Percentiles rank a stretch among this genome's conserved stretches.
Evolutionary conservation across 1,140 invertebrate species (phyloP).

Genomic region (Muscidifurax raptorellus): DNA sequence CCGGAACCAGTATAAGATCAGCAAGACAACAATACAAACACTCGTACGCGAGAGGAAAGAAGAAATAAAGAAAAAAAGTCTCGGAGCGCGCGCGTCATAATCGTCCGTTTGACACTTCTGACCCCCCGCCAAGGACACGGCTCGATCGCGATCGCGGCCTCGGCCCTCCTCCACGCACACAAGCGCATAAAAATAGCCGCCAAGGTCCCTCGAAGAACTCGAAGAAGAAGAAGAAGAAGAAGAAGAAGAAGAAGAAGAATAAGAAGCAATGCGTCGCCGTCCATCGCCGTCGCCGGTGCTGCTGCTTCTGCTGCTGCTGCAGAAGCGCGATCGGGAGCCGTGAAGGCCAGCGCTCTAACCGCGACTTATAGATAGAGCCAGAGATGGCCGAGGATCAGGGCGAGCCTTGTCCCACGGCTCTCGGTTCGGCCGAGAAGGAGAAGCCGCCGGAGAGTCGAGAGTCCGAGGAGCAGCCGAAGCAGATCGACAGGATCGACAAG

Average conservation of each 20-base stretch:
- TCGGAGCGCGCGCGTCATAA: neutral
- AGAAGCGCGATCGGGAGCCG: neutral
- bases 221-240: no score
- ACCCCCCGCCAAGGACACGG: constrained; percentile 15
- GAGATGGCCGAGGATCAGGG: constrained; percentile 31
- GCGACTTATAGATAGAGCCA: neutral
- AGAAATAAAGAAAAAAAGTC: neutral
- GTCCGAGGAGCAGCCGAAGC: neutral
- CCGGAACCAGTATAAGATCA: neutral
- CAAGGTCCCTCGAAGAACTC: constrained; percentile 12
- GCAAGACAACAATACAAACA: neutral
- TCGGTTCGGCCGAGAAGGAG: neutral
- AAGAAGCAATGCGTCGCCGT: neutral
- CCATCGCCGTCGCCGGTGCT: neutral
- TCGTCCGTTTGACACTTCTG: constrained; percentile 20
- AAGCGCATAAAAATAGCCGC: constrained; percentile 14
- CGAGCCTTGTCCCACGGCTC: neutral
- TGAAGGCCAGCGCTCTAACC: neutral
- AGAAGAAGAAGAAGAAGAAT: no score
- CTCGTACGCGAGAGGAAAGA: neutral
- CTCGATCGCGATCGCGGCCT: neutral
- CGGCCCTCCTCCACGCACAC: constrained; percentile 18
- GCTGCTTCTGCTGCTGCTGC: neutral
- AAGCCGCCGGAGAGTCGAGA: neutral
- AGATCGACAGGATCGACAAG: neutral